Evolutionary conservation across 2,888 invertebrate species (phyloP).

Genomic region (Apamea epomidion): DNA sequence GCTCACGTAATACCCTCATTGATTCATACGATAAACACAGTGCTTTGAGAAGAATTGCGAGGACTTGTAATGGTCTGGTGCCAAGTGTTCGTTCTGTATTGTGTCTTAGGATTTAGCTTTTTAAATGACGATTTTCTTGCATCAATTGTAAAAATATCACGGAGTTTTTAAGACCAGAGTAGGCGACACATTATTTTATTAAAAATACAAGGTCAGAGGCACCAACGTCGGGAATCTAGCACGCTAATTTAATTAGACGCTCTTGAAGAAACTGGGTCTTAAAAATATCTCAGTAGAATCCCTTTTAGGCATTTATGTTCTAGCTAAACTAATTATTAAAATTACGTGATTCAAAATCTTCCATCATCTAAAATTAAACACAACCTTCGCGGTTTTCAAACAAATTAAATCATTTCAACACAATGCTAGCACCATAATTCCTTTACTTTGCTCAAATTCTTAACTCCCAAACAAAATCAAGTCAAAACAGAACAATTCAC

Average conservation of each 20-base stretch:
- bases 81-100: slow-evolving; percentile 41
- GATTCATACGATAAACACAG: slow-evolving; percentile 75
- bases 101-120: not conserved
- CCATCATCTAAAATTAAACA: slow-evolving; percentile 27
- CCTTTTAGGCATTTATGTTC: not conserved
- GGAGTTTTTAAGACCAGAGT: not conserved
- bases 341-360: slow-evolving; percentile 27
- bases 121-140: not conserved
- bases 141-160: no score
- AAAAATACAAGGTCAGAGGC: not conserved
- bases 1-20: slow-evolving; percentile 78
- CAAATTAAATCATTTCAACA: slow-evolving; percentile 51
- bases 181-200: not conserved
- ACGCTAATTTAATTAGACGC: no score
- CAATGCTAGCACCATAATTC: slow-evolving; percentile 37
- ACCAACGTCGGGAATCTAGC: no score
- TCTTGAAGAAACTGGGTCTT: not conserved
- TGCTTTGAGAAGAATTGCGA: slow-evolving; percentile 60
- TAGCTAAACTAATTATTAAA: slow-evolving; percentile 17
- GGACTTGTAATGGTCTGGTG: slow-evolving; percentile 38
- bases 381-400: slow-evolving; percentile 32
- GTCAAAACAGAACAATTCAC: slow-evolving; percentile 51
- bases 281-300: not conserved
- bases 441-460: slow-evolving; percentile 35
- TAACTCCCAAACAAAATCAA: slow-evolving; percentile 48